Conservation (phyloP, 1,140 invertebrate species). For the Sinonovacula constricta region DNA sequence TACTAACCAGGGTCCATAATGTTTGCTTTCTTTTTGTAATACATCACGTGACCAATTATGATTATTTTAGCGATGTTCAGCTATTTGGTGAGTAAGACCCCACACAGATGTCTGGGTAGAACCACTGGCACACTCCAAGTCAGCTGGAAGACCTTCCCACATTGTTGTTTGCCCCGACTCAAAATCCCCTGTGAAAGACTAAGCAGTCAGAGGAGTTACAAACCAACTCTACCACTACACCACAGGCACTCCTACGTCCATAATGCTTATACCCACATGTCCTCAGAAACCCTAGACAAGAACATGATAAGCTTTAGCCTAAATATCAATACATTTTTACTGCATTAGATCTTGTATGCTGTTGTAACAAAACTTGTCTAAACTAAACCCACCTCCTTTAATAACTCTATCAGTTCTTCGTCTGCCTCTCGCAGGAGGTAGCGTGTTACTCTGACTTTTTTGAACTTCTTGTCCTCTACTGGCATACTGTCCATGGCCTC, state of each 20-base stretch:
- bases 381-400: constrained; percentile 19
- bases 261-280: background rate
- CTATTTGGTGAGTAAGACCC: too few relatives aligned
- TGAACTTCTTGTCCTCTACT: constrained; percentile 50
- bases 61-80: too few relatives aligned
- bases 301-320: background rate
- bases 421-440: constrained; percentile 41
- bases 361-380: background rate
- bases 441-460: constrained; percentile 5
- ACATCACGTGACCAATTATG: too few relatives aligned
- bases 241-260: background rate
- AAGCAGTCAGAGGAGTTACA: too few relatives aligned
- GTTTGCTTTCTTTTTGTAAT: too few relatives aligned
- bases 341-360: background rate
- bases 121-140: too few relatives aligned
- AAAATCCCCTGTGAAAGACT: too few relatives aligned
- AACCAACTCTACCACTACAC: background rate
- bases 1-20: too few relatives aligned
- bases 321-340: background rate
- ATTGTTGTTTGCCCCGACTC: too few relatives aligned
- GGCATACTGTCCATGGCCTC: constrained; percentile 23
- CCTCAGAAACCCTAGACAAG: background rate
- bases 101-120: too few relatives aligned
- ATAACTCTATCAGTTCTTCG: constrained; percentile 9
- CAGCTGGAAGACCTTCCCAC: too few relatives aligned